phyloP scores from a whole-genome alignment of 2,113 vertebrate species.

The Agapornis roseicollis region DNA sequence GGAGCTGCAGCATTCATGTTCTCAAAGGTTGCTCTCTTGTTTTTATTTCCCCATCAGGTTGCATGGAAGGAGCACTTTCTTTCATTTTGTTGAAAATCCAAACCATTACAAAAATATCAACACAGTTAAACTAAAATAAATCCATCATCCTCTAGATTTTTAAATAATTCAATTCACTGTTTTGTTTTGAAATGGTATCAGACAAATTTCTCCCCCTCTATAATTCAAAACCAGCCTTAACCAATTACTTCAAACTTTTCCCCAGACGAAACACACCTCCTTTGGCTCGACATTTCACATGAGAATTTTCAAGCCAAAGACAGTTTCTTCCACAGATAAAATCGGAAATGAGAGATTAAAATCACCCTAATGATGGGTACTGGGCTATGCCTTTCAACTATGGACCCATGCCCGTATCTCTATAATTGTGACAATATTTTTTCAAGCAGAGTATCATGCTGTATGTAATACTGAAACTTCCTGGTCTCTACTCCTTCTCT shows the following conservation, averaged over 20 bases:
- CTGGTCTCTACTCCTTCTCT: constrained; percentile 46
- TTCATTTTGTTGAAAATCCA: constrained; percentile 39
- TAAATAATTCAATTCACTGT: neutral
- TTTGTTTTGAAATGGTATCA: neutral
- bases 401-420: constrained; percentile 5
- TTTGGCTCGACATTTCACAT: constrained; percentile 25
- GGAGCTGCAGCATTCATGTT: neutral
- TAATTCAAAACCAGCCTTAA: constrained; percentile 38
- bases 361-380: constrained; percentile 53
- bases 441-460: constrained; percentile 59
- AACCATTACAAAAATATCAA: constrained; percentile 36
- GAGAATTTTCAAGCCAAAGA: constrained; percentile 40
- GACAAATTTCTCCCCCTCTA: neutral
- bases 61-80: constrained; percentile 29
- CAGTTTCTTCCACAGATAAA: constrained; percentile 45
- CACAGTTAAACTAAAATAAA: constrained; percentile 23
- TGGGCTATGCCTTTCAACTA: constrained; percentile 19
- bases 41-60: constrained; percentile 33
- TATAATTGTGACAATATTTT: constrained; percentile 61
- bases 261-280: constrained; percentile 46
- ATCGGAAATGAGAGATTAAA: constrained; percentile 46
- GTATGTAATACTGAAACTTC: constrained; percentile 61
- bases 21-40: neutral
- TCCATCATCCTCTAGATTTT: neutral
- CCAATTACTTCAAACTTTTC: constrained; percentile 50